Evolutionary conservation across 2,888 invertebrate genomes (phyloP), one percentile per base, ranked within the genome.

Genomic region (Synanthedon myopaeformis): DNA sequence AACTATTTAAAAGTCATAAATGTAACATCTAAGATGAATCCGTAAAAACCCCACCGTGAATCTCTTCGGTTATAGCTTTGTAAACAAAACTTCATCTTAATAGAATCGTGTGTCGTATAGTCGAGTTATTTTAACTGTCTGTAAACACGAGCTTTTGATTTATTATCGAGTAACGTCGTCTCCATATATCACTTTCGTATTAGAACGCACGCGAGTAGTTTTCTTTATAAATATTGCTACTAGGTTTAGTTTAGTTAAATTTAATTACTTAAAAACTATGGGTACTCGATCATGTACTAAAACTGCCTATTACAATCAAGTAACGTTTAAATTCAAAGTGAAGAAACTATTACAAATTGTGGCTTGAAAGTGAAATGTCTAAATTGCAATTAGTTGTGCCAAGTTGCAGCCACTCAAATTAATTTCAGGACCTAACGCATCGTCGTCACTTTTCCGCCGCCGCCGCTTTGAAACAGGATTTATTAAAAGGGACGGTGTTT

Each of bases 81-180:
- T 42, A 42, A 42, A 42, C 42, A 42, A 42, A 42, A 42, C 42
- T 12, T n/a, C 4, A 42, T 42, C 42, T 42, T 42, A 42, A n/a
- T 42, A 42, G n/a, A 11, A 13, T 13, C n/a, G 13, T 13, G 42
- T 42, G 14, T 45, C 14, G 45, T 45, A 45, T 45, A 14, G 45
- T 45, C 13, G 45, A 12, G 45, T 13, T 14, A 14, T 45, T 45
- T 45, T 45, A 45, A 45, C 45, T 14, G 14, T 45, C 45, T 10
- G 45, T 51, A 49, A 51, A 54, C 52, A 53, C 51, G 52, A 51
- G 51, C 14, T 42, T 51, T 53, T 54, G 56, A 54, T 54, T 56
- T 56, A 56, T 49, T 49, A 51, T 49, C 28, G 49, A 23, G 51
- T 45, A n/a, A 12, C 45, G 13, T 12, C 45, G 45, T 45, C 45